Base-by-base conservation (phyloP, 53 echinoderm and acorn worm species). In the Holothuria leucospilota region DNA sequence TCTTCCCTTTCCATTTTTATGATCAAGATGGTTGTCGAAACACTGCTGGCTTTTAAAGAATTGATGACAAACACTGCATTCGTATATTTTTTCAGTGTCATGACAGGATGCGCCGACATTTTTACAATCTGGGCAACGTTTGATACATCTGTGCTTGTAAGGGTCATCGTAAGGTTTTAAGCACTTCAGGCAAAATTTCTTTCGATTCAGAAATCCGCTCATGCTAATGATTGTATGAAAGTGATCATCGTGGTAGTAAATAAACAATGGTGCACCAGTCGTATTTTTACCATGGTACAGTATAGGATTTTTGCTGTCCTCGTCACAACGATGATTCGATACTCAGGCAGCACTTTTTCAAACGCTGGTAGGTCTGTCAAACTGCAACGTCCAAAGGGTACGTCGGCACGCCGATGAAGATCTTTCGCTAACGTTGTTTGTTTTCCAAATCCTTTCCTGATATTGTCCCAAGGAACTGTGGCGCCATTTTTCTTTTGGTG, bases 111-210 rank as follows among this genome's bases (percentile, higher is more conserved):
- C 42, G 24, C 62, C 63, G 1, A 23, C 27, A 20, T 24, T 24
- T 2, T 51, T 46, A 34, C 89, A 89, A 0, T 71, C 86, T 24
- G 51, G 40, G 39, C 90, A 90, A 20, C 66, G 29, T 51, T 78
- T 65, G 8, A n/a, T 14, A 46, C 90, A 90, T 27, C 51, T 64
- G 69, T 90, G 85, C 1, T 78, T 66, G 8, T 56, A 24, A 5
- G 25, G 63, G 29, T 78, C 23, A 30, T 86, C 70, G 20, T 78
- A 86, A 5, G 86, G 59, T 29, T 89, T 89, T 49, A 85, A n/a
- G 60, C 92, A 92, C 7, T 64, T 42, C 2, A 78, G 27, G 59
- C 89, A 92, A 63, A 80, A 92, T 26, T 81, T 71, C 8, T 77
- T 74, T 28, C 72, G 29, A 34, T 72, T 89, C 3, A 86, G 4